Conservation (phyloP, 1,140 invertebrate genomes). For the Drosophila yakuba region DNA sequence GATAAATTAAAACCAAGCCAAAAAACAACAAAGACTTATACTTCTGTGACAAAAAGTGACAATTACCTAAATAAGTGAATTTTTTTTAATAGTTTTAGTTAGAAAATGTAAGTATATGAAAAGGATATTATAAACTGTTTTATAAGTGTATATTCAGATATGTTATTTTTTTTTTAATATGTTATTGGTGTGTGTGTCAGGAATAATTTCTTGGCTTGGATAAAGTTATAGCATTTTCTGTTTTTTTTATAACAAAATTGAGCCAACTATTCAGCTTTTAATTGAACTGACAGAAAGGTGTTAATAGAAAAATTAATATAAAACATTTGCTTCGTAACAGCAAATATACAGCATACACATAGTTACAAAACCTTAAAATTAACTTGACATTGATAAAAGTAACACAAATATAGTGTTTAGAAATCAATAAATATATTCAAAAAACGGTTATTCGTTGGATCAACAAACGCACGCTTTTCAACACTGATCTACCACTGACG, state of each 20-base stretch:
- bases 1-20: slow-evolving; percentile 55
- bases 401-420: too few relatives aligned
- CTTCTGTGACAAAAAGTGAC: slow-evolving; percentile 55
- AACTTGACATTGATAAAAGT: too few relatives aligned
- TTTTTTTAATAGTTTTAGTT: slow-evolving; percentile 60
- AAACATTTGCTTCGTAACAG: too few relatives aligned
- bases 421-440: not conserved
- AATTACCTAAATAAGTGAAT: slow-evolving; percentile 33
- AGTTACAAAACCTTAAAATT: too few relatives aligned
- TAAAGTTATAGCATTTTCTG: too few relatives aligned
- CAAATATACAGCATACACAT: too few relatives aligned
- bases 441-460: slow-evolving; percentile 1
- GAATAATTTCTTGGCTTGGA: not conserved
- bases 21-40: slow-evolving; percentile 68
- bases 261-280: too few relatives aligned
- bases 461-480: slow-evolving; percentile 22
- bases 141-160: not conserved
- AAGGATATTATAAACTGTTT: too few relatives aligned
- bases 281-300: too few relatives aligned
- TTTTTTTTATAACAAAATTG: not conserved
- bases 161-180: not conserved
- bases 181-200: not conserved
- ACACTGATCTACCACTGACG: slow-evolving; percentile 65
- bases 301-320: too few relatives aligned
- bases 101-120: slow-evolving; percentile 65